Conservation (phyloP, 1,140 invertebrate genomes). For the Bombus haemorrhoidalis region DNA sequence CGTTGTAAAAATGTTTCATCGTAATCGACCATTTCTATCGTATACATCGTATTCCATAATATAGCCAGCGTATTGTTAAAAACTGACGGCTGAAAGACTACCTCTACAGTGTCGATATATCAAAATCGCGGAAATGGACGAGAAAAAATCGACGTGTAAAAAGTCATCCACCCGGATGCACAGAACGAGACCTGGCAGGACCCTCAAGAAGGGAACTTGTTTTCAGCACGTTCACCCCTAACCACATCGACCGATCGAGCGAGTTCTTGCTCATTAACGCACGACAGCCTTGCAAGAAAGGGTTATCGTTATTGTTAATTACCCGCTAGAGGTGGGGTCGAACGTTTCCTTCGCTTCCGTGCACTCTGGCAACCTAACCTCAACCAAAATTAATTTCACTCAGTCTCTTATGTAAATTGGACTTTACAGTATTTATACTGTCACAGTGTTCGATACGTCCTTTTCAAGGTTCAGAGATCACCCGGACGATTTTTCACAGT, state of each 20-base stretch:
- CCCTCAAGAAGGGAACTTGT: not conserved
- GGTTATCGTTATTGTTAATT: conserved; percentile 56
- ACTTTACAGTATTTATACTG: not conserved
- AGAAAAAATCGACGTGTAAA: no score
- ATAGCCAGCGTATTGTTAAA: no score
- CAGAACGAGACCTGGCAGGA: no score
- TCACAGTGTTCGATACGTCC: not conserved
- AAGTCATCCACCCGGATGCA: no score
- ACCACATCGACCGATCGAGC: conserved; percentile 1
- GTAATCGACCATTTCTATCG: no score
- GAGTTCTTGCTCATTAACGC: conserved; percentile 55
- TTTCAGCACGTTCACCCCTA: not conserved
- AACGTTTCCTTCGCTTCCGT: no score
- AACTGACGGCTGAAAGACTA: no score
- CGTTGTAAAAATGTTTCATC: no score
- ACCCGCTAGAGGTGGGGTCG: conserved; percentile 12
- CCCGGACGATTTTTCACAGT: not conserved
- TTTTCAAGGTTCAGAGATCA: not conserved
- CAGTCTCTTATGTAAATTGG: not conserved
- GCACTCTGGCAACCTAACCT: no score
- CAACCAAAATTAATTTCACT: not conserved
- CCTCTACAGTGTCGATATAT: no score
- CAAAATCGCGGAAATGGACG: no score
- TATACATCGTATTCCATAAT: no score
- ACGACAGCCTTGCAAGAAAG: conserved; percentile 24